These are phyloP conservation scores for Pogonognathellus flavescens DNA, from an alignment of 1,140 invertebrate species.

Conservation along the genomic window DNA sequence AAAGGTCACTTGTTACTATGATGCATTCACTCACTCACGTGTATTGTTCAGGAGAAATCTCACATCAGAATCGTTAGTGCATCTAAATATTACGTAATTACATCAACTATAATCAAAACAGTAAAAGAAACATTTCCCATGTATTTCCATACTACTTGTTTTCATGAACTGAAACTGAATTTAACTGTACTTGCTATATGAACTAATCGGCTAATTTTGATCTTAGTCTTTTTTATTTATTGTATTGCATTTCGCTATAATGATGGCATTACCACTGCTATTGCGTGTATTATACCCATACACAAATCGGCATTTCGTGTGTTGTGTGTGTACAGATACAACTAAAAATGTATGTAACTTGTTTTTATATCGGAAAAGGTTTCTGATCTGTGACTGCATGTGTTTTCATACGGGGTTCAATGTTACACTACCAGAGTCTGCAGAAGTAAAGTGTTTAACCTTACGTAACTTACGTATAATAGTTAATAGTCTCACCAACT, in stretches of 20 bases:
- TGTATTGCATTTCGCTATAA: neutral
- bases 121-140: neutral
- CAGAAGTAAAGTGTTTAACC: too few species aligned
- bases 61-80: neutral
- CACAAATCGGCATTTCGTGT: neutral
- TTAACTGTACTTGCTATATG: neutral
- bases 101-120: neutral
- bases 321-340: neutral
- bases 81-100: neutral
- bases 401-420: neutral
- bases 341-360: conserved; percentile 17
- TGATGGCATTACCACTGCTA: neutral
- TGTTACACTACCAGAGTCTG: too few species aligned
- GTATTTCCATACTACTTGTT: conserved; percentile 30
- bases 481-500: neutral
- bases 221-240: neutral
- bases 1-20: conserved; percentile 21
- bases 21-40: neutral
- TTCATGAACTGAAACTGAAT: conserved; percentile 36
- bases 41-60: neutral
- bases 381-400: neutral
- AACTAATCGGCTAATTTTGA: conserved; percentile 4
- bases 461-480: neutral
- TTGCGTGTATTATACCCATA: too few species aligned
- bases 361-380: conserved; percentile 14